Evolutionary conservation across 35 echinoderm and acorn worm genomes (phyloP).

Genomic region (Ptychodera flava): DNA sequence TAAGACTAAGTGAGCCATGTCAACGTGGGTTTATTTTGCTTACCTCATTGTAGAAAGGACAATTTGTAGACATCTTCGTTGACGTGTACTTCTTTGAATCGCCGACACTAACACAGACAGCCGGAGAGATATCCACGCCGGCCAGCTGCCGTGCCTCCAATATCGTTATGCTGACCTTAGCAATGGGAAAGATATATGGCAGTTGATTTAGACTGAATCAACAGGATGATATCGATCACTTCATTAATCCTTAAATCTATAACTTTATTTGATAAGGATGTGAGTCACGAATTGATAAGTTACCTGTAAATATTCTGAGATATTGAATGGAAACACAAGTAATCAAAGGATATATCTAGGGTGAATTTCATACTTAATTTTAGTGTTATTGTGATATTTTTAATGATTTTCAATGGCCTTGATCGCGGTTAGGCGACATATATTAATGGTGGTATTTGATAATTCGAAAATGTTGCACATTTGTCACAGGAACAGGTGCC

Average conservation of each 20-base stretch:
- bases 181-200: not conserved
- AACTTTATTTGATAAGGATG: not conserved
- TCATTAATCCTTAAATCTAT: too few relatives aligned
- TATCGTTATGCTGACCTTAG: not conserved
- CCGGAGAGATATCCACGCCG: not conserved
- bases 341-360: not conserved
- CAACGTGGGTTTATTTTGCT: too few relatives aligned
- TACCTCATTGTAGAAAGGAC: conserved; percentile 12
- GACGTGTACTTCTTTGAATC: not conserved
- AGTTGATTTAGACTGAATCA: not conserved
- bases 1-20: too few relatives aligned
- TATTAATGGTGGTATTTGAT: too few relatives aligned
- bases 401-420: too few relatives aligned
- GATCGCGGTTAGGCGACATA: too few relatives aligned
- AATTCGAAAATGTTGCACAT: too few relatives aligned
- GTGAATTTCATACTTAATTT: too few relatives aligned
- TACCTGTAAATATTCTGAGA: not conserved
- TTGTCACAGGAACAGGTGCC: too few relatives aligned
- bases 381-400: too few relatives aligned
- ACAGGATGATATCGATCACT: too few relatives aligned
- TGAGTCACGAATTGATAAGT: not conserved
- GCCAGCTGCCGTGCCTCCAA: conserved; percentile 8
- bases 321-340: not conserved
- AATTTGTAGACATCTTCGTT: conserved; percentile 3
- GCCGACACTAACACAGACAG: not conserved